Percentiles rank a stretch among this genome's conserved stretches.
These are phyloP conservation scores for Sturnus vulgaris DNA, from an alignment of 2,113 vertebrate genomes.

Conservation along the genomic window DNA sequence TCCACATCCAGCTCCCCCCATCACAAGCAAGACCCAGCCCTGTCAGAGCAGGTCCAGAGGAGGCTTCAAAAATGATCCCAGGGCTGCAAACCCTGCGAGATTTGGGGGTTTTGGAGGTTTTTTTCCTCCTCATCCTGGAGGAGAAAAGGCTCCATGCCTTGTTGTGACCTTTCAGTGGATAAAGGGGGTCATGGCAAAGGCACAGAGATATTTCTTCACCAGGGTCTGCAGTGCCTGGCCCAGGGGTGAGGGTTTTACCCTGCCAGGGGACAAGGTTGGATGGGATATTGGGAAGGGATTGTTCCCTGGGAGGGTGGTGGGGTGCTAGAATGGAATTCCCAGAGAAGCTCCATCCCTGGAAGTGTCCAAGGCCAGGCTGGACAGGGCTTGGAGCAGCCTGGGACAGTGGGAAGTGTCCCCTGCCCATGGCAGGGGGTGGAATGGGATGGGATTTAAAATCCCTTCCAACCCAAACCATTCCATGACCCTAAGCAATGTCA, in stretches of 20 bases:
- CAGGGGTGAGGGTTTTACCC: not conserved
- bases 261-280: not conserved
- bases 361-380: not conserved
- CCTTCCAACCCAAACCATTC: not conserved
- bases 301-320: not conserved
- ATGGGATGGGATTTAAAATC: not conserved
- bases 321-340: not conserved
- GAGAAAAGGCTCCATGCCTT: not conserved
- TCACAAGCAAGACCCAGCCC: too few relatives aligned
- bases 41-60: not conserved
- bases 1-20: accelerated
- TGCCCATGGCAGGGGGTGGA: not conserved
- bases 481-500: accelerated
- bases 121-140: not conserved
- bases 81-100: not conserved
- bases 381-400: not conserved
- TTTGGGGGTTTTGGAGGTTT: not conserved
- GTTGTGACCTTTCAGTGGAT: not conserved
- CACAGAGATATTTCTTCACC: not conserved
- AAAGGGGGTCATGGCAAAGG: not conserved
- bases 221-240: not conserved
- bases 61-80: not conserved
- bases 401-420: not conserved
- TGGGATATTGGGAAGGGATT: not conserved
- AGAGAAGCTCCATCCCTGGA: not conserved